Evolutionary conservation across 2,797 vertebrate genomes (phyloP).

Genomic region (Typhlichthys subterraneus): DNA sequence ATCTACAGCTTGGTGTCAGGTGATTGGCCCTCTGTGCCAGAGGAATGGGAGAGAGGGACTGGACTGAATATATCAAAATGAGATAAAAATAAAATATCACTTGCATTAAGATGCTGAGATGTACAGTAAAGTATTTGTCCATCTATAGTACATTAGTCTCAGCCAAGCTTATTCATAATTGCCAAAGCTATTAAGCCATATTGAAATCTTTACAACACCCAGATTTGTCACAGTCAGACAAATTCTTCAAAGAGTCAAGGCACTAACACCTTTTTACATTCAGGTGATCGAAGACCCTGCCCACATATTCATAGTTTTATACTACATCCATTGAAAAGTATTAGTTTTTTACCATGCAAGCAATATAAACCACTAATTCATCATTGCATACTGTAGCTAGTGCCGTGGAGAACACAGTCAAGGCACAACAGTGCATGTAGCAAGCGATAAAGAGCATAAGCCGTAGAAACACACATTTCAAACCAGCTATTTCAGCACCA

Average conservation of each 20-base stretch:
- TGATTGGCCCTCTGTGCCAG: constrained; percentile 22
- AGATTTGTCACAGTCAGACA: no score
- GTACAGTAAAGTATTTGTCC: constrained; percentile 8
- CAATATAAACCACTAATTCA: constrained; percentile 5
- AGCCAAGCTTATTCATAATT: constrained; percentile 1
- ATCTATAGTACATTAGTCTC: constrained; percentile 14
- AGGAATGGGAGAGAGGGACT: constrained; percentile 5
- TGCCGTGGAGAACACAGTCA: constrained; percentile 62
- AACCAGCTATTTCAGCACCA: constrained; percentile 76
- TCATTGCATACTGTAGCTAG: constrained; percentile 23
- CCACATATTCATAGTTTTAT: constrained; percentile 8
- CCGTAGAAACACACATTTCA: constrained; percentile 81
- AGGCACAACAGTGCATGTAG: constrained; percentile 27
- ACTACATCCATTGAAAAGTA: background rate
- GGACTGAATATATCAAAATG: no score
- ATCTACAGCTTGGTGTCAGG: constrained; percentile 12
- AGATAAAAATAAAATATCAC: no score
- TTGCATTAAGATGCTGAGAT: background rate
- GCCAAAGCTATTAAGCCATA: constrained; percentile 31
- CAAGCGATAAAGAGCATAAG: constrained; percentile 63
- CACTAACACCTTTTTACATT: no score
- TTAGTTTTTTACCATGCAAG: background rate
- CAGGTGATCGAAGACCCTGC: background rate
- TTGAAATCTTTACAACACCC: constrained; percentile 64
- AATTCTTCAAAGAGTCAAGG: no score